A percentile compares a stretch with the other conserved stretches of the same genome.
These are phyloP conservation scores for Norana najaformis DNA, from an alignment of 2,888 invertebrate genomes.

Conservation along the genomic window DNA sequence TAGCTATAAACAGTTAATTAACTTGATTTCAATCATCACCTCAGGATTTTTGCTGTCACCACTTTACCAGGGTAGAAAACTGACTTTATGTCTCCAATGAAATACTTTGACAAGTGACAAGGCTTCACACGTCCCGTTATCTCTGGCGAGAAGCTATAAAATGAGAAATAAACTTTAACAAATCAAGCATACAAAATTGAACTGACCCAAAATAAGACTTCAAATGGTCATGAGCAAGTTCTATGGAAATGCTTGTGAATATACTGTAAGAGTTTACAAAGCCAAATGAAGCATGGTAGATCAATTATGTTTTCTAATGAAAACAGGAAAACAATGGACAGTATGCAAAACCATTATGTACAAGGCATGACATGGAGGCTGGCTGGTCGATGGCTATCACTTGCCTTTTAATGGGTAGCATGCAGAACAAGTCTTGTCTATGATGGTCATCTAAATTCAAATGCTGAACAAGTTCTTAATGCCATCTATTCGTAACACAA, in stretches of 20 bases:
- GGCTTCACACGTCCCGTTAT: background rate
- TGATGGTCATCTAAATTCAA: no score
- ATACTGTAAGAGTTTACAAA: no score
- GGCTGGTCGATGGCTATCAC: background rate
- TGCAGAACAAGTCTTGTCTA: background rate
- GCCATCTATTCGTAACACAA: background rate
- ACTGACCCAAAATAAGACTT: background rate
- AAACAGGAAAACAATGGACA: no score
- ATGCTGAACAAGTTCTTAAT: background rate
- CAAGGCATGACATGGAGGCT: background rate
- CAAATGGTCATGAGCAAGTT: background rate
- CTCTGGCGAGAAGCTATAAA: background rate
- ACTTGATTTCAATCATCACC: background rate
- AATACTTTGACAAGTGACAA: conserved; percentile 19
- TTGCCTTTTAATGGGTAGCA: background rate
- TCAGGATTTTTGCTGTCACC: conserved; percentile 20
- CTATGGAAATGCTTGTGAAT: no score
- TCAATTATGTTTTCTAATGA: no score
- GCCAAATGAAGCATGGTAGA: no score
- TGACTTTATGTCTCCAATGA: background rate
- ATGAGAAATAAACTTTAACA: conserved; percentile 1
- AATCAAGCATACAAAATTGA: background rate
- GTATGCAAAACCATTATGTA: background rate
- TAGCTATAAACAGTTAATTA: background rate
- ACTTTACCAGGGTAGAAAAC: conserved; percentile 8